Percentiles rank a stretch among this genome's conserved stretches.
Conservation (phyloP, 2,113 vertebrate species). For the Atherinomorus stipes region DNA sequence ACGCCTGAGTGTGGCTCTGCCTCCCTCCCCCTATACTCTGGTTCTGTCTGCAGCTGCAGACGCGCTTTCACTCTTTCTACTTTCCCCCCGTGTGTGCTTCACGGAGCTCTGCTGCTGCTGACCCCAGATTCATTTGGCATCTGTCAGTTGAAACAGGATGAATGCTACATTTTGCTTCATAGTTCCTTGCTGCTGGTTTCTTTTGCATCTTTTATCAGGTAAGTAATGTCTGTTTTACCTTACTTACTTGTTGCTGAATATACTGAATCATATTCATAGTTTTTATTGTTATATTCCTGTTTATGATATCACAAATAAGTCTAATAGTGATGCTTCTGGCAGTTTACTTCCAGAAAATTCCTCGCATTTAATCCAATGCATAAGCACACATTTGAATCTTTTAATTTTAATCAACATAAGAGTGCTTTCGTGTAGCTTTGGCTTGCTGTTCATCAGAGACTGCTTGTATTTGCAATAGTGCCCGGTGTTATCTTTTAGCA, state of each 20-base stretch:
- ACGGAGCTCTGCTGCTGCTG: conserved; percentile 25
- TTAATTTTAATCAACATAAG: neutral
- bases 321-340: neutral
- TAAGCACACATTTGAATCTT: neutral
- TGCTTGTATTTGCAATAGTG: neutral
- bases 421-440: neutral
- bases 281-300: neutral
- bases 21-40: conserved; percentile 43
- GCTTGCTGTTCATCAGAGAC: neutral
- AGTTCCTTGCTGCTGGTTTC: conserved; percentile 38
- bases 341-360: neutral
- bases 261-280: neutral
- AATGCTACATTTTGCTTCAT: conserved; percentile 38
- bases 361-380: neutral
- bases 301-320: neutral
- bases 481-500: neutral
- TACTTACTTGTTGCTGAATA: conserved; percentile 73
- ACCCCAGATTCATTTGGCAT: conserved; percentile 42
- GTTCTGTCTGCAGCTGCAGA: conserved; percentile 32
- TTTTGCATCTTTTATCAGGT: conserved; percentile 73
- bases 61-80: conserved; percentile 49
- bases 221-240: conserved; percentile 41
- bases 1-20: conserved; percentile 25
- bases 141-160: conserved; percentile 63
- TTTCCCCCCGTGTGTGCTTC: conserved; percentile 49